phyloP scores from a whole-genome alignment of 2,113 vertebrate species.

The Nerophis lumbriciformis region DNA sequence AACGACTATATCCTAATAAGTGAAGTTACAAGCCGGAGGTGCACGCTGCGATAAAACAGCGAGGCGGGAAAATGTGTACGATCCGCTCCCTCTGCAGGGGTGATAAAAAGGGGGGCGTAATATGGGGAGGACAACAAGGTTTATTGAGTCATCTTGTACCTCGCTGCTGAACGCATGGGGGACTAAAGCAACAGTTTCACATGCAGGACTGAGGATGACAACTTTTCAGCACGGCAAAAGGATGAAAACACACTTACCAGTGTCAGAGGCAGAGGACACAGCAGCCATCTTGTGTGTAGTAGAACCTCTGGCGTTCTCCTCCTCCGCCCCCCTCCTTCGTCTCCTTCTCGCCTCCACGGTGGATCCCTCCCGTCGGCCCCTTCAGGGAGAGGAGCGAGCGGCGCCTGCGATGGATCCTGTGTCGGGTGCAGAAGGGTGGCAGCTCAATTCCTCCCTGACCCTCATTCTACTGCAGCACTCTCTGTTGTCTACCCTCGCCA shows the following conservation, averaged over 20 bases:
- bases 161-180: conserved; percentile 29
- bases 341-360: conserved; percentile 60
- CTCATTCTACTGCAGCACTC: conserved; percentile 60
- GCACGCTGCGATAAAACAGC: background rate
- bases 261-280: conserved; percentile 65
- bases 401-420: conserved; percentile 12
- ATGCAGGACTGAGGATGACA: background rate
- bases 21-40: background rate
- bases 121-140: conserved; percentile 9
- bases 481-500: conserved; percentile 30
- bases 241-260: conserved; percentile 61
- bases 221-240: conserved; percentile 12
- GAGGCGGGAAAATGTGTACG: background rate
- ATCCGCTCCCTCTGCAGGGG: conserved; percentile 3
- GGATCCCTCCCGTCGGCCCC: conserved; percentile 28
- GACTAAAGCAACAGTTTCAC: conserved; percentile 47
- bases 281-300: conserved; percentile 73
- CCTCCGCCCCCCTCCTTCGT: conserved; percentile 59
- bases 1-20: background rate
- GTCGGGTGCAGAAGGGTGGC: conserved; percentile 29
- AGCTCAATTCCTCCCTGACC: conserved; percentile 39
- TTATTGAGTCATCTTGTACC: conserved; percentile 19
- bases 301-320: conserved; percentile 67
- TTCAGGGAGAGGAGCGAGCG: conserved; percentile 34
- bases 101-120: background rate